Conservation (phyloP, 2,797 vertebrate species). For the Myripristis murdjan region DNA sequence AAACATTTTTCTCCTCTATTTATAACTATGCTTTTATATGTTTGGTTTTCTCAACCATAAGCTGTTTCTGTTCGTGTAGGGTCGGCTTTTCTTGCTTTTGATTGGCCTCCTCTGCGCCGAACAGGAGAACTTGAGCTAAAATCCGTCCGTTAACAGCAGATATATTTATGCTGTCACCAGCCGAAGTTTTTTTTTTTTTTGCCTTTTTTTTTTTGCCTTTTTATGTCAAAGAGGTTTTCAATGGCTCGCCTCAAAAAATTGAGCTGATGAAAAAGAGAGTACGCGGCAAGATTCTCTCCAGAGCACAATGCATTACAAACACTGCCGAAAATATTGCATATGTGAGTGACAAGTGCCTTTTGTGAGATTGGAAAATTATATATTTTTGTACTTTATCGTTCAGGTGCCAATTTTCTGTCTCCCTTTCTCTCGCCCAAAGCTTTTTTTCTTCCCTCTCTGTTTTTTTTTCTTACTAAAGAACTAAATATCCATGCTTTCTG, state of each 20-base stretch:
- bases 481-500: constrained; percentile 40
- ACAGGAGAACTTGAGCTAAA: constrained; percentile 38
- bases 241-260: constrained; percentile 9
- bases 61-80: constrained; percentile 22
- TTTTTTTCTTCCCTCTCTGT: no score
- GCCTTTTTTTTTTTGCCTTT: no score
- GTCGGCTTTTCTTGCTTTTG: constrained; percentile 19
- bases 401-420: constrained; percentile 70
- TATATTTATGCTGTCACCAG: constrained; percentile 5
- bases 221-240: constrained; percentile 13
- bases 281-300: constrained; percentile 37
- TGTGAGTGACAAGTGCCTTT: constrained; percentile 73
- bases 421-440: constrained; percentile 49
- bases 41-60: constrained; percentile 6
- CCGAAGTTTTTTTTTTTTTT: not conserved
- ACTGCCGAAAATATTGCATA: constrained; percentile 55
- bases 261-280: constrained; percentile 29
- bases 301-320: constrained; percentile 63
- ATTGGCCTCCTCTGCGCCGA: no score
- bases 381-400: constrained; percentile 71
- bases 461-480: no score
- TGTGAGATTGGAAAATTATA: constrained; percentile 53
- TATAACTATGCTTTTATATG: not conserved
- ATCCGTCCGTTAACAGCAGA: constrained; percentile 55
- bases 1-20: constrained; percentile 9